These are phyloP conservation scores for Mesorhabditis belari DNA, from an alignment of 2,888 invertebrate genomes.

Conservation along the genomic window DNA sequence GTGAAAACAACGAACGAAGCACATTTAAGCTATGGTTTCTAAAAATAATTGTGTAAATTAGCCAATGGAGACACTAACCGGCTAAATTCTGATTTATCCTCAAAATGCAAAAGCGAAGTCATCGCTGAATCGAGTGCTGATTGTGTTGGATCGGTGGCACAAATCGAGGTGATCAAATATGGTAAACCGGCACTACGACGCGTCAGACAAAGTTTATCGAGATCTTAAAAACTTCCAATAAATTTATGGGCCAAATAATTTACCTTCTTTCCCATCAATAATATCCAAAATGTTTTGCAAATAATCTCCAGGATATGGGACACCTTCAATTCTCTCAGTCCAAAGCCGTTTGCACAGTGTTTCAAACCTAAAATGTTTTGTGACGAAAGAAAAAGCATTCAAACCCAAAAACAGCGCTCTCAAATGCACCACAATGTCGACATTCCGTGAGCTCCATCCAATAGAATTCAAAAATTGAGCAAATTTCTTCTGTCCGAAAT, in stretches of 20 bases:
- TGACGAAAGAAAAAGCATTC: background rate
- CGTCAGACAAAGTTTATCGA: slow-evolving; percentile 66
- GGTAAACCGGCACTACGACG: slow-evolving; percentile 88
- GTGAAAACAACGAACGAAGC: slow-evolving; percentile 71
- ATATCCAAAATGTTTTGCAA: slow-evolving; percentile 53
- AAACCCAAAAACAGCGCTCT: slow-evolving; percentile 78
- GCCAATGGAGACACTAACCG: background rate
- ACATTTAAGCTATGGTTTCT: slow-evolving; percentile 73
- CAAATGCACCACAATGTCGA: slow-evolving; percentile 93
- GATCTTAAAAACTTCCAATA: slow-evolving; percentile 5
- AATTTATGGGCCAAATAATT: slow-evolving; percentile 35
- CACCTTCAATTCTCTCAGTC: slow-evolving; percentile 46
- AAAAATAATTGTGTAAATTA: slow-evolving; percentile 2
- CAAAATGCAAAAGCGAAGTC: slow-evolving; percentile 17
- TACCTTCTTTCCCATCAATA: slow-evolving; percentile 44
- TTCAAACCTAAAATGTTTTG: slow-evolving; percentile 65
- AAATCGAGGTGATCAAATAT: slow-evolving; percentile 73
- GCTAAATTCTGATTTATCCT: background rate
- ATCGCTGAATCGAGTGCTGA: slow-evolving; percentile 7
- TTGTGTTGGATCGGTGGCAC: slow-evolving; percentile 30
- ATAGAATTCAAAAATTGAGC: slow-evolving; percentile 42
- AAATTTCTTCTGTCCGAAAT: background rate
- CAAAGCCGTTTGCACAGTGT: slow-evolving; percentile 69
- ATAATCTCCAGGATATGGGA: slow-evolving; percentile 53
- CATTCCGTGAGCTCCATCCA: slow-evolving; percentile 60